phyloP scores from a whole-genome alignment of 1,140 invertebrate genomes.

The Bombus vancouverensis region DNA sequence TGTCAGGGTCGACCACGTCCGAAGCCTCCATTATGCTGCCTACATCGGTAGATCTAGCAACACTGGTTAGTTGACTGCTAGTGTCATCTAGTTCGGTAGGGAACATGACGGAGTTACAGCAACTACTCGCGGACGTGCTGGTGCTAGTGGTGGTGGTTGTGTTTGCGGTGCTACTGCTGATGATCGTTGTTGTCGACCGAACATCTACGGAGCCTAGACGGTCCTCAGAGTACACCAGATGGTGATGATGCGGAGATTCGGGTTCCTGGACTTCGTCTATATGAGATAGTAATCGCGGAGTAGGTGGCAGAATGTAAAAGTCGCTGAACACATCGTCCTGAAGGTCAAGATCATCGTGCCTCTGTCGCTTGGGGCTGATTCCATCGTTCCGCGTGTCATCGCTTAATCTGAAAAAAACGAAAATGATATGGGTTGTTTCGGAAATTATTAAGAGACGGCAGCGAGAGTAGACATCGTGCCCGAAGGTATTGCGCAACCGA shows the following conservation, averaged over 20 bases:
- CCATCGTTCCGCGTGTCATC: conserved; percentile 78
- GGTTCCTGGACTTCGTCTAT: conserved; percentile 83
- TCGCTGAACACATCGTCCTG: conserved; percentile 83
- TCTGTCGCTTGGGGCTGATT: conserved; percentile 72
- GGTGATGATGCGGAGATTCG: conserved; percentile 70
- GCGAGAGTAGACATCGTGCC: not conserved
- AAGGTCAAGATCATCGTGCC: conserved; percentile 78
- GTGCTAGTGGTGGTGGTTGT: conserved; percentile 7
- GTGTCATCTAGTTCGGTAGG: conserved; percentile 68
- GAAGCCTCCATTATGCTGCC: conserved; percentile 73
- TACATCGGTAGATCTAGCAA: conserved; percentile 64
- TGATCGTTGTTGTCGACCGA: conserved; percentile 49
- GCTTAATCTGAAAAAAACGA: conserved; percentile 65
- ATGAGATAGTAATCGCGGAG: conserved; percentile 86
- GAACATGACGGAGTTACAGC: conserved; percentile 64
- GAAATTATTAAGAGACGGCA: not conserved
- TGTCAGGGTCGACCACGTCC: conserved; percentile 75
- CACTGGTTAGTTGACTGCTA: conserved; percentile 36
- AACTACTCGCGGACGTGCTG: conserved; percentile 31
- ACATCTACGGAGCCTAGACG: conserved; percentile 62
- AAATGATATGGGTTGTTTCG: not conserved
- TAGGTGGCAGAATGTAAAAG: conserved; percentile 87
- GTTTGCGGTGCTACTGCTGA: conserved; percentile 27
- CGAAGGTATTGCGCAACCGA: conserved; percentile 8
- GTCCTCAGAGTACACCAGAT: conserved; percentile 65